Conservation (phyloP, 2,888 invertebrate genomes). For the Eilema griseolum region DNA sequence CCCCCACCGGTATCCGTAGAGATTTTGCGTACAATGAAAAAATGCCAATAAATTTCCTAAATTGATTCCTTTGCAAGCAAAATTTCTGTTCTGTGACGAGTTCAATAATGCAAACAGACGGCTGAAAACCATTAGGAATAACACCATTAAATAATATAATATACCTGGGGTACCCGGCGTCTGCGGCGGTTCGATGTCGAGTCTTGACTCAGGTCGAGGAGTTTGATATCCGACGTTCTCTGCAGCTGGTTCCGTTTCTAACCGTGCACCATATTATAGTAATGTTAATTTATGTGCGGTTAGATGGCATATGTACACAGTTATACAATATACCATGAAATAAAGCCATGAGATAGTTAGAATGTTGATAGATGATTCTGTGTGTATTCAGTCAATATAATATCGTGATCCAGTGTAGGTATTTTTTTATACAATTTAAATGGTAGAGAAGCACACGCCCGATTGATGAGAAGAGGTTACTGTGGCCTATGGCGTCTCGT, state of each 20-base stretch:
- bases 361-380: not conserved
- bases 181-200: conserved; percentile 68
- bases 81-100: no score
- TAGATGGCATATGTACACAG: conserved; percentile 48
- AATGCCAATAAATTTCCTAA: no score
- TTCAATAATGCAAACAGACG: no score
- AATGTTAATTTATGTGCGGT: conserved; percentile 51
- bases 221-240: conserved; percentile 58
- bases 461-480: no score
- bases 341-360: not conserved
- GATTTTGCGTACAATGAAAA: no score
- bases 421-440: no score
- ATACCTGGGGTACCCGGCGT: conserved; percentile 74
- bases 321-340: conserved; percentile 27
- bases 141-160: not conserved
- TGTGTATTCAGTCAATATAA: not conserved
- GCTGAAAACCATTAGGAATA: not conserved
- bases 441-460: no score
- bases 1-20: no score
- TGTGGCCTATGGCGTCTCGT: no score
- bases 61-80: no score
- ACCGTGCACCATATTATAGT: conserved; percentile 57
- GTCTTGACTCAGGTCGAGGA: conserved; percentile 59
- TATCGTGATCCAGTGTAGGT: no score
- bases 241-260: conserved; percentile 68